A percentile compares a stretch with the other conserved stretches of the same genome.
These are phyloP conservation scores for Enteromius mattozi DNA, from an alignment of 2,797 vertebrate species.

Conservation along the genomic window DNA sequence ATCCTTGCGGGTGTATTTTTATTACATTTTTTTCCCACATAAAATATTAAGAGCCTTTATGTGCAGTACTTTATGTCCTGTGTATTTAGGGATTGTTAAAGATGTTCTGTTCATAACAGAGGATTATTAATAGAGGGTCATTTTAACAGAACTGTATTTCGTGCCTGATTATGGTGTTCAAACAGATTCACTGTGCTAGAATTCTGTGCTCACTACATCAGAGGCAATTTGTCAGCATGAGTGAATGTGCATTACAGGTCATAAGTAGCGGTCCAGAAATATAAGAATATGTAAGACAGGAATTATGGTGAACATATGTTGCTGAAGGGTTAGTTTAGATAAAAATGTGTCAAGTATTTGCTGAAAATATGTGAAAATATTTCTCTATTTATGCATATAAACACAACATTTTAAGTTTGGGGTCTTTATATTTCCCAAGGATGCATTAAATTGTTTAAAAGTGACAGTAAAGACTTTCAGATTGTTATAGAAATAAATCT, in stretches of 20 bases:
- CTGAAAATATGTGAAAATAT: not conserved
- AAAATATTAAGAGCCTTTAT: constrained; percentile 37
- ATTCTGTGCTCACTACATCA: not conserved
- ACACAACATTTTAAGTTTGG: not conserved
- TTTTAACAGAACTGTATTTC: constrained; percentile 29
- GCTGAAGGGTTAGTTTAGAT: not conserved
- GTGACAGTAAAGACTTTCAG: not conserved
- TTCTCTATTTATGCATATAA: not conserved
- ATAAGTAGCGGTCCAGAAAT: not conserved
- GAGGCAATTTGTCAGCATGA: constrained; percentile 16
- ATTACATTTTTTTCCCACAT: constrained; percentile 21
- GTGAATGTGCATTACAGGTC: not conserved
- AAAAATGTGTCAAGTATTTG: not conserved
- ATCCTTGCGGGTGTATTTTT: constrained; percentile 39
- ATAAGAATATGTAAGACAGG: not conserved
- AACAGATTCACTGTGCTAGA: constrained; percentile 17
- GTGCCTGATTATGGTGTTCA: constrained; percentile 26
- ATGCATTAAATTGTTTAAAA: not conserved
- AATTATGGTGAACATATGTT: not conserved
- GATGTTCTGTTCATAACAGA: constrained; percentile 53
- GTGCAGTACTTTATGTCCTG: constrained; percentile 41
- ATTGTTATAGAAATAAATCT: no score
- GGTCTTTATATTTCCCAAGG: not conserved
- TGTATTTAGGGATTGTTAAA: constrained; percentile 31
- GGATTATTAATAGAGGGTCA: constrained; percentile 53